Evolutionary conservation across 2,113 vertebrate genomes (phyloP), one percentile per base, ranked within the genome.

Genomic region (Nothocercus julius): DNA sequence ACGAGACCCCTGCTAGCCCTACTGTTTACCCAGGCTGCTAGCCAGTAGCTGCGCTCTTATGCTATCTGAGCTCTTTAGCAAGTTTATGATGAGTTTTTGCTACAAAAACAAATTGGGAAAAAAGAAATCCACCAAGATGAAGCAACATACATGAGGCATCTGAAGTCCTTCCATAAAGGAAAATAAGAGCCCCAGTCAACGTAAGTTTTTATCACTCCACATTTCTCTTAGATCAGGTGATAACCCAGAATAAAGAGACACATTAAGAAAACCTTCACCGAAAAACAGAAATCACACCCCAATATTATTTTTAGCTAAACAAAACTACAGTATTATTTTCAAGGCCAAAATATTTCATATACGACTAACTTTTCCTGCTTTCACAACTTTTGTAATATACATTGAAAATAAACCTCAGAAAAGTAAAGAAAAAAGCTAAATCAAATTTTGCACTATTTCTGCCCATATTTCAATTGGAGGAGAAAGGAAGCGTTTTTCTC

Each of bases 391-490:
- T 75, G 34, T 6, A 81, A 22, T 9, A 36, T 2, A 40, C 2
- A 2, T 4, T 19, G 15, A 70, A 89, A 89, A 67, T 40, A 70
- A 79, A 61, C 16, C 44, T 76, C 16, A 14, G 13, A 20, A 49
- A 20, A 49, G 22, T 21, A 49, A 49, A 49, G 49, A 9, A 69
- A 54, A 79, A 63, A 5, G 68, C 28, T 54, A 88, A n/a, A 40
- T n/a, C 73, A 69, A 81, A 64, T 34, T 21, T 76, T 14, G 14
- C 25, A 34, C 7, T 34, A 21, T 49, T 89, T 74, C 66, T 69
- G n/a, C 81, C 75, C 0, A 0, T 38, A 24, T 36, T 63, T 22
- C 30, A 69, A 28, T 7, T 53, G 22, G 10, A 72, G 36, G 4
- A 73, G 27, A 87, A 66, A 40, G 30, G 25, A 30, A 4, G 2